These are phyloP conservation scores for Mantis religiosa DNA, from an alignment of 2,888 invertebrate genomes.

Conservation along the genomic window DNA sequence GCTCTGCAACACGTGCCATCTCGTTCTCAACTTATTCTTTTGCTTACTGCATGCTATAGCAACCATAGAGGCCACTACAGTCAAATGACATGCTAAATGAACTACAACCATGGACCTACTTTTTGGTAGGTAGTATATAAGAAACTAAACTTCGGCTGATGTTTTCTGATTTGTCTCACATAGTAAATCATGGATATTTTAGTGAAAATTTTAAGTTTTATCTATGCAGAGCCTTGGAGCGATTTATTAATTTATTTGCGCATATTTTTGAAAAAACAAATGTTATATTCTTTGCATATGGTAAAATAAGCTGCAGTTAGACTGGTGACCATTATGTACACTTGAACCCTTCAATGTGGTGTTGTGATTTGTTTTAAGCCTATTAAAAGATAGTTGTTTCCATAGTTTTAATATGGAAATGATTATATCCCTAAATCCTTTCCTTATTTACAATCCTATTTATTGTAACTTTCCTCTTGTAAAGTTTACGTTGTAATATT, in stretches of 20 bases:
- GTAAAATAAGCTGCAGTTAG: neutral
- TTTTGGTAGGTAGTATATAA: no score
- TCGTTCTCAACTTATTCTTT: no score
- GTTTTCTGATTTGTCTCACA: no score
- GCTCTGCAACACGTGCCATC: no score
- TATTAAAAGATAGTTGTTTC: neutral
- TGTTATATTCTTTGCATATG: neutral
- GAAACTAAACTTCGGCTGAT: no score
- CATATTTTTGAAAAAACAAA: neutral
- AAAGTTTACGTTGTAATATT: constrained; percentile 49
- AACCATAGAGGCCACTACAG: no score
- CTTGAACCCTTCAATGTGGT: neutral
- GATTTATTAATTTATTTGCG: neutral
- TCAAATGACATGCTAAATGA: no score
- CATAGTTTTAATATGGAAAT: constrained; percentile 21
- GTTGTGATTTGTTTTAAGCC: neutral
- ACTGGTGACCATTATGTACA: neutral
- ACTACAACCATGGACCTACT: no score
- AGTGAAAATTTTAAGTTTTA: neutral
- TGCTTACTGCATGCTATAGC: no score
- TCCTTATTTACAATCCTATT: constrained; percentile 12
- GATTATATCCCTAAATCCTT: neutral
- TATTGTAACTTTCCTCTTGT: constrained; percentile 35
- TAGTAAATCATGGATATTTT: neutral
- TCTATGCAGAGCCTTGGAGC: neutral